These are phyloP conservation scores for Malurus elegans DNA, from an alignment of 2,113 vertebrate genomes.

Conservation along the genomic window DNA sequence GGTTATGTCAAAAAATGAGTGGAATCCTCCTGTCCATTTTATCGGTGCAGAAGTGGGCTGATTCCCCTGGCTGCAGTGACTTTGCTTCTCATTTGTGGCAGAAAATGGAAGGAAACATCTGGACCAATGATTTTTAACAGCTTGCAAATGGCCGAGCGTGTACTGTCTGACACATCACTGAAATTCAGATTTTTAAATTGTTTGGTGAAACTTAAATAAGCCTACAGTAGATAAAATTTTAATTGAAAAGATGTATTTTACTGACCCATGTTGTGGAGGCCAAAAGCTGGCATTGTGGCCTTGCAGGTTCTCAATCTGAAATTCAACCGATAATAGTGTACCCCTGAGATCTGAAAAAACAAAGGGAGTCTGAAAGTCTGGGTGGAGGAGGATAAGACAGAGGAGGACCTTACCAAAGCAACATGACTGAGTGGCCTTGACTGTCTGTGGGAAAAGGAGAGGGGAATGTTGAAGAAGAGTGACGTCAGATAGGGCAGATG, in stretches of 20 bases:
- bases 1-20: conserved; percentile 52
- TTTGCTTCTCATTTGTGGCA: background rate
- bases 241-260: conserved; percentile 60
- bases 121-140: background rate
- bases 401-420: too few relatives aligned
- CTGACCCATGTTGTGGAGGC: background rate
- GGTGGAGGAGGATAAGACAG: too few relatives aligned
- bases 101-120: background rate
- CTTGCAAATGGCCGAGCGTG: background rate
- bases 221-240: conserved; percentile 45
- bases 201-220: conserved; percentile 43
- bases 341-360: too few relatives aligned
- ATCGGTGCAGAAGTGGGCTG: background rate
- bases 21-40: background rate
- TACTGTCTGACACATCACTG: background rate
- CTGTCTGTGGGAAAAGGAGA: too few relatives aligned
- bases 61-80: background rate
- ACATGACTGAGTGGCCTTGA: too few relatives aligned
- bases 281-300: too few relatives aligned
- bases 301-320: too few relatives aligned
- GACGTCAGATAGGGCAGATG: too few relatives aligned
- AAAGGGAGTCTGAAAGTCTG: too few relatives aligned
- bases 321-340: too few relatives aligned
- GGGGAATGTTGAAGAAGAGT: too few relatives aligned
- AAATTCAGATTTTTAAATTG: conserved; percentile 32